Evolutionary conservation across 2,797 vertebrate species (phyloP).

Genomic region (Lepilemur septentrionalis): DNA sequence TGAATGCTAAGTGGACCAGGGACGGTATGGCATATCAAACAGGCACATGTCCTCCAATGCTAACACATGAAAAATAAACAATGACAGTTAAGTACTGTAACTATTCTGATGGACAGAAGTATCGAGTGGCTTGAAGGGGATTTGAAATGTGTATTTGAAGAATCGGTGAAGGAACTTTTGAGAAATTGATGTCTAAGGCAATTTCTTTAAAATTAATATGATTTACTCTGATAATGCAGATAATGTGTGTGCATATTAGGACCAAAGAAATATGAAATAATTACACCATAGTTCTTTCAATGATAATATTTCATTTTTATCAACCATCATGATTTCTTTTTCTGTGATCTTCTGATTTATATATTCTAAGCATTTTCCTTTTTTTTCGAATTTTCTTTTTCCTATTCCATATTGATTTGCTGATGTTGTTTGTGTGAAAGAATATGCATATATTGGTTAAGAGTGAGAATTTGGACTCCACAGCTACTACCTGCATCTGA

Average conservation of each 20-base stretch:
- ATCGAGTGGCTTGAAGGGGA: accelerated
- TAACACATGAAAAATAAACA: background rate
- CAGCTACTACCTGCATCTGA: background rate
- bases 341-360: background rate
- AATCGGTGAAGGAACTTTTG: background rate
- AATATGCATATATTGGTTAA: background rate
- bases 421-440: background rate
- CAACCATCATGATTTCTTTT: background rate
- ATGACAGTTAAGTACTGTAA: background rate
- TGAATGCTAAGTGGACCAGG: accelerated
- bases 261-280: background rate
- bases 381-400: background rate
- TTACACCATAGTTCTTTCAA: background rate
- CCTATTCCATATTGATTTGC: background rate
- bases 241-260: accelerated
- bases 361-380: background rate
- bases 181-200: background rate
- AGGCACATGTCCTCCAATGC: background rate
- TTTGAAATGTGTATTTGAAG: background rate
- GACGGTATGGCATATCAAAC: accelerated
- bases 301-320: background rate
- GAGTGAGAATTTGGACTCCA: background rate
- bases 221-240: background rate
- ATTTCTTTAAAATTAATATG: background rate
- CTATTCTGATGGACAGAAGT: background rate